Evolutionary conservation across 2,888 invertebrate genomes (phyloP), one percentile per base, ranked within the genome.

Genomic region (Conomelus anceps): DNA sequence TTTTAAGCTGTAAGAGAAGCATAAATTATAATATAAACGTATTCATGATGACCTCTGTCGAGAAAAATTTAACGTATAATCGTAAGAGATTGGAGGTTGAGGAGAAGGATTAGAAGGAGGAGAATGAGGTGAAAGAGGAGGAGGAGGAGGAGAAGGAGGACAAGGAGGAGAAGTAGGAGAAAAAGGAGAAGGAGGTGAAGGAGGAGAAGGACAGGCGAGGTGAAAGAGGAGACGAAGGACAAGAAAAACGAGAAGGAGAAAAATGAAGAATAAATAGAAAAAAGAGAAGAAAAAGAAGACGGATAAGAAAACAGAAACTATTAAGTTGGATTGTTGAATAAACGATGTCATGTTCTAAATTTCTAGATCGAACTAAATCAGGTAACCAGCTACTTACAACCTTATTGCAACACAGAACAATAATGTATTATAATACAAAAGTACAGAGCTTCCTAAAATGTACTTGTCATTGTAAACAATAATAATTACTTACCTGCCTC

Each of bases 241-340:
- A 24, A 26, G 23, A n/a, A 23, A 85, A 22, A 85, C 7, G 23
- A 23, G n/a, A 22, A 85, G 22, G 23, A 23, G n/a, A 22, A 23
- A 22, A 20, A 86, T 6, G 88, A 84, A 90, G 85, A 87, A 86
- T 23, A 34, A n/a, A 41, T 26, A 85, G 85, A 85, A 17, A n/a
- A 23, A 85, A 22, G 17, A 23, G 23, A 23, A 85, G 85, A 85
- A 17, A n/a, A 23, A 85, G 85, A 22, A 23, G 23, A 23, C 7
- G 85, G 22, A n/a, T 9, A n/a, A 22, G 89, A 91, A 90, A 89
- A 13, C 23, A 88, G n/a, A 90, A 91, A 91, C n/a, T n/a, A n/a
- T n/a, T n/a, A n/a, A n/a, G 92, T 90, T 89, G 92, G 90, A 41
- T 13, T 17, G n/a, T n/a, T n/a, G n/a, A n/a, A n/a, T n/a, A n/a